Conservation (phyloP, 2,113 vertebrate genomes). For the Prunella himalayana region DNA sequence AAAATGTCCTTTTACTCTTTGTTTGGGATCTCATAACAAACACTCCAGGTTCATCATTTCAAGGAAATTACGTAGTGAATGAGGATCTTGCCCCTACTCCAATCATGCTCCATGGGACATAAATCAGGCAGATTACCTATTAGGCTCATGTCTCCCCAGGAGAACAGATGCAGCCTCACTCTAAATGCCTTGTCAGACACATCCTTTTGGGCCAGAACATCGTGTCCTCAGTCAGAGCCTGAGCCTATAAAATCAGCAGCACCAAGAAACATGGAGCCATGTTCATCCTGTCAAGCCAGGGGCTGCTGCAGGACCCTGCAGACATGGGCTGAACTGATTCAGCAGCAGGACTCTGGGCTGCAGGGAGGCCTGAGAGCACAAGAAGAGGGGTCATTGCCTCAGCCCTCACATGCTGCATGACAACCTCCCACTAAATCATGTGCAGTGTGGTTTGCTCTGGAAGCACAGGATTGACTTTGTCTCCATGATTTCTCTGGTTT, state of each 20-base stretch:
- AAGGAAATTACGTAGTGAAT: conserved; percentile 14
- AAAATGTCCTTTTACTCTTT: background rate
- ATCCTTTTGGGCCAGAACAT: background rate
- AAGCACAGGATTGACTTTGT: background rate
- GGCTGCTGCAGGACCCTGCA: background rate
- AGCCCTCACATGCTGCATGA: background rate
- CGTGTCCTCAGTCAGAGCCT: background rate
- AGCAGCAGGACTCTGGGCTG: background rate
- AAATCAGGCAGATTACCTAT: conserved; percentile 53
- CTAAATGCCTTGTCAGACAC: background rate
- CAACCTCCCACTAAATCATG: background rate
- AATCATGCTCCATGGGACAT: conserved; percentile 17
- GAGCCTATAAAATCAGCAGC: background rate
- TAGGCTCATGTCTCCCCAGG: background rate
- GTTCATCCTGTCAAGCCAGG: background rate
- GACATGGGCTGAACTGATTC: background rate
- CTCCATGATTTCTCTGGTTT: background rate
- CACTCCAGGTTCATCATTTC: background rate
- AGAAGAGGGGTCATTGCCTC: background rate
- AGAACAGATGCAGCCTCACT: conserved; percentile 12
- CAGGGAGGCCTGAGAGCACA: background rate
- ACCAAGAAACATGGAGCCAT: background rate
- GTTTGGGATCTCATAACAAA: background rate
- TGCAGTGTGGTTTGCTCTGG: background rate
- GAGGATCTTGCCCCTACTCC: background rate